These are phyloP conservation scores for Mesoligia furuncula DNA, from an alignment of 2,888 invertebrate genomes.

Conservation along the genomic window DNA sequence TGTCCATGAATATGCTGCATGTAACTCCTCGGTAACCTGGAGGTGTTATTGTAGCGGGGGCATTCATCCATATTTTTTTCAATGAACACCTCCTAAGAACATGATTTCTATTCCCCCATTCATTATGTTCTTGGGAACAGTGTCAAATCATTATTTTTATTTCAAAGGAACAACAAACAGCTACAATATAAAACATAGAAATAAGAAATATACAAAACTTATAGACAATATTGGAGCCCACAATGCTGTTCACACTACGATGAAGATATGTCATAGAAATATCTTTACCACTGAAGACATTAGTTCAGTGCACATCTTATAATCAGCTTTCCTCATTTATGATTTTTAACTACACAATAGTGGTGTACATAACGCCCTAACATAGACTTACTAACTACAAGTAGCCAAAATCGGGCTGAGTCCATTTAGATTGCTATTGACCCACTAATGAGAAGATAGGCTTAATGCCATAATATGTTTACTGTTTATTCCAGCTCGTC, in stretches of 20 bases:
- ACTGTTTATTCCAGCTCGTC: conserved; percentile 90
- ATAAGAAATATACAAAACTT: neutral
- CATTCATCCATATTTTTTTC: neutral
- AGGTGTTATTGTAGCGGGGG: neutral
- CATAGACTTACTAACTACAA: neutral
- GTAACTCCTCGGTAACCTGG: neutral
- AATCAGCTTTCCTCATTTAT: neutral
- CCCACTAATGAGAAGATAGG: neutral
- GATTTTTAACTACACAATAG: neutral
- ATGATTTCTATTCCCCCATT: too few species aligned
- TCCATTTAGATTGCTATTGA: neutral
- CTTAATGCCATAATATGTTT: neutral
- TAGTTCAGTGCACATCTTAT: neutral
- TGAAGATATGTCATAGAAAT: neutral
- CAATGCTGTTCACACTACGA: neutral
- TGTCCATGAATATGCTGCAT: neutral
- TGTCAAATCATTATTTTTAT: neutral
- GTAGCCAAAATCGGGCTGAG: neutral
- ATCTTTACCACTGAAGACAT: neutral
- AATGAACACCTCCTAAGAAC: neutral
- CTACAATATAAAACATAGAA: neutral
- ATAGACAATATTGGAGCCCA: neutral
- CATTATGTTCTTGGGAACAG: neutral
- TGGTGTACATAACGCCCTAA: neutral
- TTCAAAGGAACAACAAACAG: too few species aligned